A percentile compares a stretch with the other conserved stretches of the same genome.
These are phyloP conservation scores for Parauchenoglanis punctatus DNA, from an alignment of 2,797 vertebrate genomes.

Conservation along the genomic window DNA sequence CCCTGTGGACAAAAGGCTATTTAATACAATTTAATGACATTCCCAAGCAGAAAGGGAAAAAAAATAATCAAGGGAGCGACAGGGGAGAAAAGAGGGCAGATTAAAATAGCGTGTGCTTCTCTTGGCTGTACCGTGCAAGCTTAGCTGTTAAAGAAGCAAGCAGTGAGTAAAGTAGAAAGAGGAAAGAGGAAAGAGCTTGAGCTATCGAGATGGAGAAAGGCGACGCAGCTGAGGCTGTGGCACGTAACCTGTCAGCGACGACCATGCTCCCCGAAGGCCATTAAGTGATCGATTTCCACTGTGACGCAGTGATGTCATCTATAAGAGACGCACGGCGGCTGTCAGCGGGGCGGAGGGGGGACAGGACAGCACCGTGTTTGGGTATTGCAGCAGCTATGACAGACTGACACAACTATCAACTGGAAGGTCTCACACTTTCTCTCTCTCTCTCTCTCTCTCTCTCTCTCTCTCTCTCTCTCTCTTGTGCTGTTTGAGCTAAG, in stretches of 20 bases:
- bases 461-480: constrained; percentile 12
- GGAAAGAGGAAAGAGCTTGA: constrained; percentile 19
- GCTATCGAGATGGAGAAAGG: constrained; percentile 34
- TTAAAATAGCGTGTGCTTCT: constrained; percentile 97
- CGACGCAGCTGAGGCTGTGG: constrained; percentile 37
- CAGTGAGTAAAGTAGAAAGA: constrained; percentile 68
- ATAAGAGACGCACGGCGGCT: constrained; percentile 81
- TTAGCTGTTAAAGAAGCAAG: constrained; percentile 83
- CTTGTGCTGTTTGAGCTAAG: constrained; percentile 55
- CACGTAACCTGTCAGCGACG: constrained; percentile 76
- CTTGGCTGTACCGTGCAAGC: constrained; percentile 90
- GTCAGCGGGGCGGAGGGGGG: constrained; percentile 80
- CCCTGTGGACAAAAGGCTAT: constrained; percentile 99
- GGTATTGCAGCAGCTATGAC: constrained; percentile 79
- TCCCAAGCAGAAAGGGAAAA: constrained; percentile 85
- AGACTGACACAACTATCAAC: constrained; percentile 80
- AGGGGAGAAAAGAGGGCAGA: constrained; percentile 79
- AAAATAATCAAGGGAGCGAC: constrained; percentile 71
- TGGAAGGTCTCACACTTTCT: constrained; percentile 65
- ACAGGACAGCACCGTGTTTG: constrained; percentile 77
- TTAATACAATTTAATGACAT: constrained; percentile 99
- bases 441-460: constrained; percentile 30
- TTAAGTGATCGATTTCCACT: constrained; percentile 87
- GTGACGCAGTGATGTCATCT: constrained; percentile 87
- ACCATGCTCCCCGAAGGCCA: constrained; percentile 84